These are phyloP conservation scores for Plecturocebus donacophilus DNA, from an alignment of 2,113 vertebrate species.

Conservation along the genomic window DNA sequence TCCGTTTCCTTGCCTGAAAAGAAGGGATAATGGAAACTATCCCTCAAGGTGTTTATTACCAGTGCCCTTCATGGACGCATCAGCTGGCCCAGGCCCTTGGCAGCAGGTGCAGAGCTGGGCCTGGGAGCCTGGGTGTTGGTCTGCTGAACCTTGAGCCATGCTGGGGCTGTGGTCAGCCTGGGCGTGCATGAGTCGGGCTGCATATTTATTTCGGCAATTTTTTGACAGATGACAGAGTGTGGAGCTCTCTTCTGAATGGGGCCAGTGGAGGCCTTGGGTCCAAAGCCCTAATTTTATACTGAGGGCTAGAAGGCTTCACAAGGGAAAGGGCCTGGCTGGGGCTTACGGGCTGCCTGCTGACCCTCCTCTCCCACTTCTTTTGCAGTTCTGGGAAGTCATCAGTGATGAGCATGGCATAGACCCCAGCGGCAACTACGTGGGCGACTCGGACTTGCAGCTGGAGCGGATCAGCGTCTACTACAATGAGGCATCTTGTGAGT, in stretches of 20 bases:
- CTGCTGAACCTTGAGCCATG: background rate
- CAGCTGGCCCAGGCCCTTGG: background rate
- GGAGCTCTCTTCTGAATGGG: background rate
- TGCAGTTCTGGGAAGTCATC: constrained; percentile 93
- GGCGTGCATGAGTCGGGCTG: fast-evolving
- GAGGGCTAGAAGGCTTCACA: fast-evolving
- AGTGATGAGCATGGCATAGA: constrained; percentile 93
- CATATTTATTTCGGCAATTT: background rate
- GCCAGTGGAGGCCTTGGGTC: background rate
- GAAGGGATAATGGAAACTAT: background rate
- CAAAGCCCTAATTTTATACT: background rate
- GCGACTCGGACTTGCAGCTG: constrained; percentile 91
- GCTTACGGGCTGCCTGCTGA: background rate
- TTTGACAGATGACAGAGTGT: background rate
- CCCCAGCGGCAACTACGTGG: constrained; percentile 91
- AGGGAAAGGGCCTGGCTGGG: too few relatives aligned
- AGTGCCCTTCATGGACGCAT: background rate
- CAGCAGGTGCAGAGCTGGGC: background rate
- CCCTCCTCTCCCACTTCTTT: background rate
- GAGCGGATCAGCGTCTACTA: constrained; percentile 94
- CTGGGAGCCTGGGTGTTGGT: background rate
- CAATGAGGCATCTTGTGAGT: constrained; percentile 92
- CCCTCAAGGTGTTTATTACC: background rate
- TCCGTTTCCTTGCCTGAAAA: background rate
- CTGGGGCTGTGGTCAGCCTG: background rate